These are phyloP conservation scores for Ceyx melanurus DNA, from an alignment of 2,113 vertebrate genomes.

Conservation along the genomic window DNA sequence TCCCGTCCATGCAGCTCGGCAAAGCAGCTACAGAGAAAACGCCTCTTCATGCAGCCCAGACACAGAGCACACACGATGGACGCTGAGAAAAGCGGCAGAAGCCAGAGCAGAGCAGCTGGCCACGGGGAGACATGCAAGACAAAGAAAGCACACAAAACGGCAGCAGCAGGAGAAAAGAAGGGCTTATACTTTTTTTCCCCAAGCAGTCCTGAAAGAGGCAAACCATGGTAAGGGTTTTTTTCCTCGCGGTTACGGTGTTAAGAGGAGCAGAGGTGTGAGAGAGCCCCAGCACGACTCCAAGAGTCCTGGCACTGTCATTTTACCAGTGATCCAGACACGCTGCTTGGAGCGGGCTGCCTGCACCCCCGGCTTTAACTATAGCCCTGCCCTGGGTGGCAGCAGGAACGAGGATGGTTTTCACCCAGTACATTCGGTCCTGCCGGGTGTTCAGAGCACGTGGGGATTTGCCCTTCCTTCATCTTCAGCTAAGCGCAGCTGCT, in stretches of 20 bases:
- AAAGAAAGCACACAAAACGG: conserved; percentile 69
- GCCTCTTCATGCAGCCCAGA: conserved; percentile 72
- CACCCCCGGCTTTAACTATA: not conserved
- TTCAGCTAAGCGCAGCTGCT: not conserved
- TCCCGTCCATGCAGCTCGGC: conserved; percentile 8
- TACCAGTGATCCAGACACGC: not conserved
- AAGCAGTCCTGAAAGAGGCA: conserved; percentile 80
- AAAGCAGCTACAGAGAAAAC: conserved; percentile 47
- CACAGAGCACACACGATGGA: conserved; percentile 43
- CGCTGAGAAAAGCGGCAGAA: conserved; percentile 49
- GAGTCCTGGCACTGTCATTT: not conserved
- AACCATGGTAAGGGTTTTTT: conserved; percentile 67
- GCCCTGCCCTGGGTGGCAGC: not conserved
- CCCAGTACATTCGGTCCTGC: not conserved
- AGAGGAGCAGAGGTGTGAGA: not conserved
- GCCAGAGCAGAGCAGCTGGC: conserved; percentile 55
- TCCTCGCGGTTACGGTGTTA: conserved; percentile 2
- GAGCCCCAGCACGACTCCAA: not conserved
- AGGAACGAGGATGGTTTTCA: not conserved
- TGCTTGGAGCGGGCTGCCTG: not conserved
- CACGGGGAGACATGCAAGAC: conserved; percentile 73
- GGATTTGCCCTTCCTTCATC: conserved; percentile 29
- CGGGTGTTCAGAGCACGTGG: not conserved
- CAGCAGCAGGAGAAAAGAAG: conserved; percentile 65
- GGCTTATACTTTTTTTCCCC: conserved; percentile 78